Percentiles rank a stretch among this genome's conserved stretches.
phyloP scores from a whole-genome alignment of 2,797 vertebrate genomes.

The Anniella stebbinsi region DNA sequence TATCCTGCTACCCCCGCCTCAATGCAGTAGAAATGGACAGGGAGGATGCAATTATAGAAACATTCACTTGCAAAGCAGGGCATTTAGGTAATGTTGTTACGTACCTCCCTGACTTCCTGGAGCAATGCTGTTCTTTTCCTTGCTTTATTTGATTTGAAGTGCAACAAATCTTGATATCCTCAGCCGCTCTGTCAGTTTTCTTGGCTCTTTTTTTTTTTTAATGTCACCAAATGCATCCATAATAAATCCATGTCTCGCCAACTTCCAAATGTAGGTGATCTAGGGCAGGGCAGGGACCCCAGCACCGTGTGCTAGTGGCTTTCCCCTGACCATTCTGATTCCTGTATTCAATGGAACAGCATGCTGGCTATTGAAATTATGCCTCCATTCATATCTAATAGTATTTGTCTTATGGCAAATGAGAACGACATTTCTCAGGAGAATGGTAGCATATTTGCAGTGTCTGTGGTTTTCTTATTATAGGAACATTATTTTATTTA shows the following conservation, averaged over 20 bases:
- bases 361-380: conserved; percentile 52
- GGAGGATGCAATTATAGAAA: neutral
- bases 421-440: conserved; percentile 51
- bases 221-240: neutral
- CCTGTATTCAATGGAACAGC: conserved; percentile 43
- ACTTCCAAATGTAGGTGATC: neutral
- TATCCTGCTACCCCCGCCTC: neutral
- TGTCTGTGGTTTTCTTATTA: conserved; percentile 44
- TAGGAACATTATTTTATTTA: conserved; percentile 36
- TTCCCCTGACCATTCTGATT: neutral
- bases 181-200: neutral
- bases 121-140: neutral
- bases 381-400: conserved; percentile 60
- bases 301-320: neutral
- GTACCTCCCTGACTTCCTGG: neutral
- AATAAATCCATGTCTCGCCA: neutral
- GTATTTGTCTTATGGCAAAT: conserved; percentile 57
- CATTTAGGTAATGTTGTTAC: neutral
- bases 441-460: conserved; percentile 44
- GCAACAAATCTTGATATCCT: neutral
- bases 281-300: neutral
- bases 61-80: neutral
- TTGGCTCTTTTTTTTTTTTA: neutral
- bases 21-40: too few species aligned
- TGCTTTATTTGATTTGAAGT: neutral